Base-by-base conservation (phyloP, 1,140 invertebrate species). In the Drosophila ananassae region DNA sequence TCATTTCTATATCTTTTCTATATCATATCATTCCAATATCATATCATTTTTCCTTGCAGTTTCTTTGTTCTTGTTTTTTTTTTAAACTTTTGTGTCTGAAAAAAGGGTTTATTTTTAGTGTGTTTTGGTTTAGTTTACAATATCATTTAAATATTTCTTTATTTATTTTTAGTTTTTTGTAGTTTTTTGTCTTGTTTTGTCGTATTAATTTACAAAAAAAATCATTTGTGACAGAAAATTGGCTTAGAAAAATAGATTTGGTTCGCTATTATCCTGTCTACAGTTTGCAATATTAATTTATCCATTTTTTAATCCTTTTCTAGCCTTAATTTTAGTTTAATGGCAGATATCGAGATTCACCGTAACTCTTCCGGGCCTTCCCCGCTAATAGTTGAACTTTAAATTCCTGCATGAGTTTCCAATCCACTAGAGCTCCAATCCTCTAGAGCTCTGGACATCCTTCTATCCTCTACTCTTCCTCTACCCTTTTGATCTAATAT, bases 311-410 rank as follows among this genome's bases (percentile, higher is more conserved):
- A 5, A 22, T 9, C 13, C 57, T 54, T 44, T 54, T 55, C 51
- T 74, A 66, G 60, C 60, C 71, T 21, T 74, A 74, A 66, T 58
- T 66, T 53, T 57, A 66, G 61, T 57, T 34, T 74, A 74, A 84
- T 84, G 80, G 80, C 80, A 84, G 80, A 84, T 84, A 63, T 44
- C 68, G 80, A 84, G 76, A 84, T 84, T 84, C 72, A 74, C 66
- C 66, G 50, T 71, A 52, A 7, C 21, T 57, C 17, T 17, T 17
- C 21, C 34, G 21, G 52, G n/a, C 46, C 41, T 56, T 39, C 44
- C 56, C 52, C 41, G 54, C 12, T 46, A 48, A 53, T 74, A 64
- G 59, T 79, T 83, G 64, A 83, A 83, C 79, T 78, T 83, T 72
- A 54, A 62, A 79, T 79, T 83, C 75, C 72, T 75, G 71, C 79